Evolutionary conservation across 1,140 invertebrate species (phyloP).

Genomic region (Zaprionus ghesquierei): DNA sequence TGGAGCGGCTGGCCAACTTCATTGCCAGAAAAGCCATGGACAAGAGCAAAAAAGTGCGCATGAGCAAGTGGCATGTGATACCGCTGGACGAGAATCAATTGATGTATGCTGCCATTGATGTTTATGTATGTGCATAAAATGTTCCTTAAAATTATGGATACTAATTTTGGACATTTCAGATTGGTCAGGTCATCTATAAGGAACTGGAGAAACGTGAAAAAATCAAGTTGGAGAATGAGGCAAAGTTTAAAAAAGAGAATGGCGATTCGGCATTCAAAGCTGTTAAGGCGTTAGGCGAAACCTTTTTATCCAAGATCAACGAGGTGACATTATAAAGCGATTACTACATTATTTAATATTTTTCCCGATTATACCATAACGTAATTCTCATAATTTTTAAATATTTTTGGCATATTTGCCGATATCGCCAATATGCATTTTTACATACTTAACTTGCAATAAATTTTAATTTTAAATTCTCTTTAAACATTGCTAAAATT

Average conservation of each 20-base stretch:
- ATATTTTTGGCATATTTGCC: not conserved
- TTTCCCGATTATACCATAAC: not conserved
- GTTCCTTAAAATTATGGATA: not conserved
- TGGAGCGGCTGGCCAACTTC: constrained; percentile 85
- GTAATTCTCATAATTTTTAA: constrained; percentile 1
- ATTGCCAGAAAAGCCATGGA: constrained; percentile 84
- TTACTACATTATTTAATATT: not conserved
- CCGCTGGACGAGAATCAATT: constrained; percentile 85
- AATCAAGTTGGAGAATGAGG: constrained; percentile 55
- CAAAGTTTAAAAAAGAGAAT: constrained; percentile 71
- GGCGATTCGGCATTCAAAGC: constrained; percentile 75
- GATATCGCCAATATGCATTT: not conserved
- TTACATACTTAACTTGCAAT: constrained; percentile 54
- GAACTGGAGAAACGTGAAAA: constrained; percentile 66
- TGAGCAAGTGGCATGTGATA: constrained; percentile 86
- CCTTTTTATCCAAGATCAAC: constrained; percentile 55
- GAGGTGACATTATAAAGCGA: constrained; percentile 46
- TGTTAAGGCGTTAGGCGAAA: constrained; percentile 66
- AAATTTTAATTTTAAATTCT: constrained; percentile 77
- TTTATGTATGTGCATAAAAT: constrained; percentile 84
- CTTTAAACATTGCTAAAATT: constrained; percentile 58
- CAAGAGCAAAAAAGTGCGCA: constrained; percentile 85
- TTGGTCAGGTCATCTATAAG: constrained; percentile 77
- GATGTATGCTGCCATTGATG: constrained; percentile 87
- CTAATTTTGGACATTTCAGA: constrained; percentile 42